phyloP scores from a whole-genome alignment of 2,888 invertebrate species.

The Acrobasis consociella region DNA sequence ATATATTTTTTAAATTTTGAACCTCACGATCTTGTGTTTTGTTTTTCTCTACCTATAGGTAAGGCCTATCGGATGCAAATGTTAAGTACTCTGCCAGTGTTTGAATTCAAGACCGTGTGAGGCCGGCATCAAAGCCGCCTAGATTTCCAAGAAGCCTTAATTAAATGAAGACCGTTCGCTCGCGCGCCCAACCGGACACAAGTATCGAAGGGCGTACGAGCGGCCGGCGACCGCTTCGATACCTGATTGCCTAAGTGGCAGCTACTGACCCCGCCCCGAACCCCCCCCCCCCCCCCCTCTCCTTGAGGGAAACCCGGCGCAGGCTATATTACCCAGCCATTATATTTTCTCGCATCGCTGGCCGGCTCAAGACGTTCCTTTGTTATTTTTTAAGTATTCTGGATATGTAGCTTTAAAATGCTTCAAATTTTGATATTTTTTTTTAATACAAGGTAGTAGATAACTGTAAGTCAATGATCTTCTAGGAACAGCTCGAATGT shows the following conservation, averaged over 20 bases:
- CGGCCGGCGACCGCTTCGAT: slow-evolving; percentile 33
- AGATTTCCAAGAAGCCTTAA: not conserved
- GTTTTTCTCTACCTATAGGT: too few relatives aligned
- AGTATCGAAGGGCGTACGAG: slow-evolving; percentile 1
- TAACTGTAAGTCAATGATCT: too few relatives aligned
- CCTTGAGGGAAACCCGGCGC: slow-evolving; percentile 26
- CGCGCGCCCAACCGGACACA: slow-evolving; percentile 1
- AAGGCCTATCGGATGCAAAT: too few relatives aligned
- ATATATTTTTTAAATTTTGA: too few relatives aligned
- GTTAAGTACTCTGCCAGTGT: too few relatives aligned
- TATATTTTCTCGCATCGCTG: slow-evolving; percentile 40
- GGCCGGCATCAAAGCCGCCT: too few relatives aligned
- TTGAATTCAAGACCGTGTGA: too few relatives aligned
- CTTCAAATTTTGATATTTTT: too few relatives aligned
- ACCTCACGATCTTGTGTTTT: too few relatives aligned
- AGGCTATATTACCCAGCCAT: slow-evolving; percentile 40
- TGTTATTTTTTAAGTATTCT: slow-evolving; percentile 28
- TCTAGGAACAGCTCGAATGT: too few relatives aligned
- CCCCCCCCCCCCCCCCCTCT: slow-evolving; percentile 25
- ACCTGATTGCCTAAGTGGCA: slow-evolving; percentile 40
- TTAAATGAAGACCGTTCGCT: not conserved
- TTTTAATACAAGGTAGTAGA: too few relatives aligned
- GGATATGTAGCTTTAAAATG: slow-evolving; percentile 9
- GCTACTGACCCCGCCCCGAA: slow-evolving; percentile 39
- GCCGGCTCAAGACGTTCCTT: slow-evolving; percentile 16